phyloP scores from a whole-genome alignment of 2,888 invertebrate genomes.

The Noctua pronuba region DNA sequence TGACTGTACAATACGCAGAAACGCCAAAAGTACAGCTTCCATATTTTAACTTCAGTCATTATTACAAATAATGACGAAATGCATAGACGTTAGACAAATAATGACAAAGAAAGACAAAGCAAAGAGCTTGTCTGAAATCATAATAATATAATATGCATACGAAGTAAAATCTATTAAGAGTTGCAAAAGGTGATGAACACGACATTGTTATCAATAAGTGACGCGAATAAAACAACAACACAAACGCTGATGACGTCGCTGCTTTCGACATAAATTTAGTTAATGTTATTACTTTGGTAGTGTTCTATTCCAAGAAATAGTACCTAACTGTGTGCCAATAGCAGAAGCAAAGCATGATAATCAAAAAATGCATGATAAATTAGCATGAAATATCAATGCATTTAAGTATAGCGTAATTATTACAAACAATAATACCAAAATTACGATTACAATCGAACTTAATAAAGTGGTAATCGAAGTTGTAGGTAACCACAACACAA shows the following conservation, averaged over 20 bases:
- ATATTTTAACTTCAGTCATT: not conserved
- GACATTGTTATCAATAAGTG: not conserved
- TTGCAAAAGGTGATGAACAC: not conserved
- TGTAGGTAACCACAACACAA: conserved; percentile 53
- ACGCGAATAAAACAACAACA: not conserved
- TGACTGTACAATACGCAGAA: not conserved
- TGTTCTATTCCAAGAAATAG: not conserved
- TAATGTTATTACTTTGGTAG: not conserved
- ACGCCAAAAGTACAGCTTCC: not conserved
- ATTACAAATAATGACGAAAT: not conserved
- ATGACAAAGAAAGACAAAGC: not conserved
- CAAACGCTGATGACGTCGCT: not conserved
- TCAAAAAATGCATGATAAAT: too few species aligned
- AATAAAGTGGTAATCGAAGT: conserved; percentile 50
- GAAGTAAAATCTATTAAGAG: not conserved
- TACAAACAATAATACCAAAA: conserved; percentile 10
- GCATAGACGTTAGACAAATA: not conserved
- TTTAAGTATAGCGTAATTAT: not conserved
- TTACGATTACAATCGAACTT: conserved; percentile 28
- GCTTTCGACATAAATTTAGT: not conserved
- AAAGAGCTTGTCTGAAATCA: not conserved
- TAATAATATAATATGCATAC: not conserved
- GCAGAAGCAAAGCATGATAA: not conserved
- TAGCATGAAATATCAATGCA: too few species aligned
- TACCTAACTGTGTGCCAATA: not conserved